Percentiles rank a stretch among this genome's conserved stretches.
Evolutionary conservation across 1,140 invertebrate species (phyloP).

Genomic region (Drosophila nebulosa): DNA sequence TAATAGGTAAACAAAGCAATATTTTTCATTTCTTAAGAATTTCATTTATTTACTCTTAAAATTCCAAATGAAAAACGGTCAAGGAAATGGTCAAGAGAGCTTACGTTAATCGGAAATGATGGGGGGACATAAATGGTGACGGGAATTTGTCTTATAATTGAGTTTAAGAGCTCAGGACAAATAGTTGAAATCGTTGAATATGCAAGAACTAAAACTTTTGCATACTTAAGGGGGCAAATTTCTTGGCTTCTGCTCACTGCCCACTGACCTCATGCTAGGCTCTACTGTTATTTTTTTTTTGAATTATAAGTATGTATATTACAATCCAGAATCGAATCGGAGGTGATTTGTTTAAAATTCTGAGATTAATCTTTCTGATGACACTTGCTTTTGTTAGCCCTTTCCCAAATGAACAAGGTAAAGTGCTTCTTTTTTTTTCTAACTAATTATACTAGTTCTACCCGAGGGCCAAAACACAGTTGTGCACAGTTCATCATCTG

Average conservation of each 20-base stretch:
- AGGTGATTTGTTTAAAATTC: too few relatives aligned
- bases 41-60: not conserved
- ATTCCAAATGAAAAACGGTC: not conserved
- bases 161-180: too few relatives aligned
- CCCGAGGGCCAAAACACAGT: not conserved
- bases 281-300: too few relatives aligned
- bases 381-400: not conserved
- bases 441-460: not conserved
- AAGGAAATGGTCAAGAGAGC: not conserved
- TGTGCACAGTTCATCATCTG: not conserved
- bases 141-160: too few relatives aligned
- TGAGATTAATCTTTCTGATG: too few relatives aligned
- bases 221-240: too few relatives aligned
- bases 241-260: too few relatives aligned
- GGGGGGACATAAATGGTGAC: not conserved
- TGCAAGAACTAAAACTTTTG: too few relatives aligned
- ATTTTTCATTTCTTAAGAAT: not conserved
- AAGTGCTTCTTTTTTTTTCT: not conserved
- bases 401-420: not conserved
- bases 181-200: too few relatives aligned
- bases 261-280: too few relatives aligned
- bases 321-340: too few relatives aligned
- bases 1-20: not conserved
- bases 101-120: constrained; percentile 11
- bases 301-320: too few relatives aligned